A percentile compares a stretch with the other conserved stretches of the same genome.
Evolutionary conservation across 35 echinoderm and acorn worm species (phyloP).

Genomic region (Lytechinus variegatus): DNA sequence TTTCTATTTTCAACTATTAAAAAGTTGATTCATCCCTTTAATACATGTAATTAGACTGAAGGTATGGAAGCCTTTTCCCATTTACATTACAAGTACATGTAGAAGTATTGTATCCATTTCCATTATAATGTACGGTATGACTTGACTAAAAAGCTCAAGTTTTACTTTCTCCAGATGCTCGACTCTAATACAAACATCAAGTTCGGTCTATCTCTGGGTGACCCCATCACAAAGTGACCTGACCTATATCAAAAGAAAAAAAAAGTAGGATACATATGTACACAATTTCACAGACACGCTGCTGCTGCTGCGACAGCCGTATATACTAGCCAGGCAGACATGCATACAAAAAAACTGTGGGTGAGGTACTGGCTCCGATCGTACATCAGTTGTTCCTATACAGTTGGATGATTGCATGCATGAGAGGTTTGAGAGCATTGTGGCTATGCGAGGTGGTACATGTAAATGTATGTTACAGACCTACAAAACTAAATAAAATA

Average conservation of each 20-base stretch:
- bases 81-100: too few relatives aligned
- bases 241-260: slow-evolving; percentile 6
- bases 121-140: neutral
- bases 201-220: neutral
- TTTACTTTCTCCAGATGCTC: slow-evolving; percentile 18
- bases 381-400: neutral
- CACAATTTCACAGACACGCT: neutral
- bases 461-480: neutral
- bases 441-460: neutral
- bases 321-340: neutral
- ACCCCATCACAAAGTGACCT: slow-evolving; percentile 9
- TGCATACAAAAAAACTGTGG: neutral
- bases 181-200: neutral
- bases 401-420: neutral
- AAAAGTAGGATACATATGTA: slow-evolving; percentile 6
- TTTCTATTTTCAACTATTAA: too few relatives aligned
- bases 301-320: neutral
- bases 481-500: neutral
- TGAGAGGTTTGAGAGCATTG: neutral
- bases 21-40: too few relatives aligned
- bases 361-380: neutral
- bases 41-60: too few relatives aligned
- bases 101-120: neutral
- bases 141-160: neutral
- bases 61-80: too few relatives aligned